These are phyloP conservation scores for Rhamphomyia laevipes DNA, from an alignment of 2,888 invertebrate species.

Conservation along the genomic window DNA sequence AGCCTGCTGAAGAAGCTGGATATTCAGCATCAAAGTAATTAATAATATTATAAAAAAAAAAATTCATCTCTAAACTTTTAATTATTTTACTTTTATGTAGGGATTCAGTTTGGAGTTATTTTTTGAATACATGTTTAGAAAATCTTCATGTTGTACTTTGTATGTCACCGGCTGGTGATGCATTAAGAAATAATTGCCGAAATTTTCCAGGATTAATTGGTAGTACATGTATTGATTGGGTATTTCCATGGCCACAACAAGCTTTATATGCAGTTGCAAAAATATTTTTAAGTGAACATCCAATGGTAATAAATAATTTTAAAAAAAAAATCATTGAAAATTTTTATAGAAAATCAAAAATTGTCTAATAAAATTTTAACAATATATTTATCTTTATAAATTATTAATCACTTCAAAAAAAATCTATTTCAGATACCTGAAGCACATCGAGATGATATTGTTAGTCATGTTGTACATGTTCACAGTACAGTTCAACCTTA, in stretches of 20 bases:
- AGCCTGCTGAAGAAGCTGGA: constrained; percentile 57
- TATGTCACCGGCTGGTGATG: constrained; percentile 81
- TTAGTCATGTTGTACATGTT: constrained; percentile 76
- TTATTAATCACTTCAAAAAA: not conserved
- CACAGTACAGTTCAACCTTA: constrained; percentile 64
- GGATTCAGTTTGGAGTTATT: constrained; percentile 79
- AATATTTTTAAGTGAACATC: constrained; percentile 65
- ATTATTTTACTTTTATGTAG: constrained; percentile 36
- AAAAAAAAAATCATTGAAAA: not conserved
- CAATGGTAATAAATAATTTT: constrained; percentile 28
- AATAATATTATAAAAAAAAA: constrained; percentile 3
- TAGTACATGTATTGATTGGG: constrained; percentile 88
- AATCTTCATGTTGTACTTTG: constrained; percentile 83
- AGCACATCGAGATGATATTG: constrained; percentile 53
- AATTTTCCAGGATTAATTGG: constrained; percentile 88
- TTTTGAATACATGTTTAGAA: constrained; percentile 60
- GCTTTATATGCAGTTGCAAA: constrained; percentile 80
- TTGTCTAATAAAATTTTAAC: no score
- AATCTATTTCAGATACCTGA: constrained; percentile 53
- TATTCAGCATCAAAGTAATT: constrained; percentile 56
- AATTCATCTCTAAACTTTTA: constrained; percentile 7
- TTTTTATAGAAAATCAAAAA: no score
- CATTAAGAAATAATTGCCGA: constrained; percentile 69
- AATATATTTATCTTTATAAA: not conserved
- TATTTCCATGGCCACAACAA: constrained; percentile 87